Evolutionary conservation across 2,113 vertebrate genomes (phyloP), one percentile per base, ranked within the genome.

Genomic region (Neoarius graeffei): DNA sequence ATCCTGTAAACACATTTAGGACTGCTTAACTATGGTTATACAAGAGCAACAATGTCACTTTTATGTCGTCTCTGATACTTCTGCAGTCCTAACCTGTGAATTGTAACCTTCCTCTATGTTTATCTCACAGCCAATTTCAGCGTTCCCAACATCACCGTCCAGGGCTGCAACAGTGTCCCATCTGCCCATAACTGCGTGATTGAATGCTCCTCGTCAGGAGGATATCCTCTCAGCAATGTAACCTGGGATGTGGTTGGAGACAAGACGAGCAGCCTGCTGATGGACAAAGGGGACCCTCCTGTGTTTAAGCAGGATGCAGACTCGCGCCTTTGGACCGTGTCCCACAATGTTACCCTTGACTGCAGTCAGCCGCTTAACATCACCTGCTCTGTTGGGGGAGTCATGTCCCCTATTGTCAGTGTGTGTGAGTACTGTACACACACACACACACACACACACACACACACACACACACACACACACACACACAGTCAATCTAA

Each of bases 201-300:
- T 10, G 62, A 10, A 3, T 92, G 92, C 56, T 91, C 57, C 1
- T 83, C 90, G 0, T 17, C 27, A 1, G 86, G 87, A 0, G 92
- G 92, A 1, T 91, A 73, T 50, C 91, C 89, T 0, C 9, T 0
- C 1, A 52, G 30, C 4, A 1, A 23, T 1, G 23, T 87, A 27
- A 15, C 0, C 13, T 91, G 91, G 91, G 0, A 0, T 0, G 57
- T 69, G n/a, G 8, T 1, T 1, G 62, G 59, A 2, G 10, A 23
- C 0, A 0, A 42, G 4, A n/a, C 8, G 2, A 11, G 0, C 1
- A 23, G 1, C 11, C 1, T 5, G 1, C 19, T 11, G 8, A 6
- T 0, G 3, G 1, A 14, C 15, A 0, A 56, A 25, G 57, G 19
- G 1, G 4, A 2, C 60, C 35, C 35, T 42, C 13, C 19, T 3